phyloP scores from a whole-genome alignment of 2,888 invertebrate species.

The Drosophila paucipuncta region DNA sequence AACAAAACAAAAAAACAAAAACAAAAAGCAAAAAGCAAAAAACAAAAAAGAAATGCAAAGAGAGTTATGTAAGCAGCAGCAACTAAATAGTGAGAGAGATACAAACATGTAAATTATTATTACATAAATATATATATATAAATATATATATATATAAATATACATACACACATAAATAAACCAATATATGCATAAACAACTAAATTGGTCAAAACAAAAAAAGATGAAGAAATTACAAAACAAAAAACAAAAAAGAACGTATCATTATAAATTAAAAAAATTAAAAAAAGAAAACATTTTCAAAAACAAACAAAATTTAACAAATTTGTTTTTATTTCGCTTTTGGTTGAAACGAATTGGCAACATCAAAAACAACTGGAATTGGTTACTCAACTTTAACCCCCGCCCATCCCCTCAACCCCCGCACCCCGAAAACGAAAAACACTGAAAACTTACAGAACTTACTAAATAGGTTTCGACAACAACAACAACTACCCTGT shows the following conservation, averaged over 20 bases:
- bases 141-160: conserved; percentile 36
- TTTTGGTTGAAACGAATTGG: conserved; percentile 60
- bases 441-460: conserved; percentile 3
- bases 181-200: conserved; percentile 36
- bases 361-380: conserved; percentile 30
- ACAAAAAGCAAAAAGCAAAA: neutral
- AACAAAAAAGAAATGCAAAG: conserved; percentile 34
- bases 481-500: conserved; percentile 31
- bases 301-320: conserved; percentile 57
- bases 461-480: conserved; percentile 61
- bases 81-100: conserved; percentile 63
- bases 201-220: conserved; percentile 52
- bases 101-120: conserved; percentile 57
- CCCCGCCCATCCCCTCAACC: neutral
- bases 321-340: conserved; percentile 73
- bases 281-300: conserved; percentile 42
- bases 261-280: conserved; percentile 72
- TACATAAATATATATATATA: conserved; percentile 31
- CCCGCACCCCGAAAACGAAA: neutral
- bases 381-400: conserved; percentile 31
- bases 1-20: conserved; percentile 3
- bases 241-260: conserved; percentile 58
- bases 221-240: conserved; percentile 11
- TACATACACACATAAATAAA: conserved; percentile 27
- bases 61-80: conserved; percentile 61